Conservation (phyloP, 2,797 vertebrate species). For the Nyctibius grandis region DNA sequence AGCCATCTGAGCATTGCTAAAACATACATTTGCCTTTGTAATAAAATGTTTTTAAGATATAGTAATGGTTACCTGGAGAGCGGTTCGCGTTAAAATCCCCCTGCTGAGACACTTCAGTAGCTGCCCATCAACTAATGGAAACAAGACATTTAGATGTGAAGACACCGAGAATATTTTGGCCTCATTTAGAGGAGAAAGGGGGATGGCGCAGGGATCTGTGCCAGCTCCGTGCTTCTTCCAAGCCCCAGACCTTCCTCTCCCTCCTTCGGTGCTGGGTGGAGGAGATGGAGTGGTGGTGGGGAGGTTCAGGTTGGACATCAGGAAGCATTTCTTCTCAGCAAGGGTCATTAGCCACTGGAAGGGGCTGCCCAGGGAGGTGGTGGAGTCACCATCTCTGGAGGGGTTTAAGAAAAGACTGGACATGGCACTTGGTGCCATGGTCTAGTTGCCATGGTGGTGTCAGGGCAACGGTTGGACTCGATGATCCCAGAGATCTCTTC, state of each 20-base stretch:
- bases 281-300: background rate
- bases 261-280: too few relatives aligned
- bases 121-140: slow-evolving; percentile 50
- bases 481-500: too few relatives aligned
- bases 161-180: background rate
- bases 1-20: slow-evolving; percentile 65
- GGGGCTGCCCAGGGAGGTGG: too few relatives aligned
- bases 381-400: too few relatives aligned
- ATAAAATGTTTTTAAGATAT: slow-evolving; percentile 69
- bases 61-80: slow-evolving; percentile 69
- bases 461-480: too few relatives aligned
- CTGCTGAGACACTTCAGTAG: slow-evolving; percentile 59
- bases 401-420: too few relatives aligned
- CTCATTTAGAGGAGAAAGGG: background rate
- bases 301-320: too few relatives aligned
- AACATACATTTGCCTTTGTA: slow-evolving; percentile 52
- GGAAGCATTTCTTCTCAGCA: too few relatives aligned
- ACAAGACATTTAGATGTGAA: background rate
- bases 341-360: too few relatives aligned
- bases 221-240: background rate
- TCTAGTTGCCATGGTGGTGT: too few relatives aligned
- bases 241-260: background rate
- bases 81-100: slow-evolving; percentile 30
- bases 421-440: too few relatives aligned
- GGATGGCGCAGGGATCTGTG: background rate